Evolutionary conservation across 1,140 invertebrate genomes (phyloP).

Genomic region (Ostrea edulis): DNA sequence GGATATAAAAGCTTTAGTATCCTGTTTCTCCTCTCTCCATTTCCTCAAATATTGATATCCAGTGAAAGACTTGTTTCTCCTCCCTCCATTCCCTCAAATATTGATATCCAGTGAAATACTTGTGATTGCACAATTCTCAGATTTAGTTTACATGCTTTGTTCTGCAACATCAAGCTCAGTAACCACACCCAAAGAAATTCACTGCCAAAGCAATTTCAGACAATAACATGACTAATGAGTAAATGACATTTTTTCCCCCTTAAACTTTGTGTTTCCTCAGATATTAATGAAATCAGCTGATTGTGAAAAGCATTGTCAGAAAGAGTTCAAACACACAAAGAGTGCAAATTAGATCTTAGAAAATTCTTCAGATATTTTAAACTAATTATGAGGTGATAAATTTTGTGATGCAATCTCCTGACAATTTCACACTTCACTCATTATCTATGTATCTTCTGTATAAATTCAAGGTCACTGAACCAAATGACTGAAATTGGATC

Average conservation of each 20-base stretch:
- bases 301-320: not conserved
- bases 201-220: not conserved
- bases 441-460: not conserved
- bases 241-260: not conserved
- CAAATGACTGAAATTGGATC: not conserved
- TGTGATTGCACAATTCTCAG: too few species aligned
- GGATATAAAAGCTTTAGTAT: too few species aligned
- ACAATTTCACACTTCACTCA: slow-evolving; percentile 30
- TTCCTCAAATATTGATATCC: too few species aligned
- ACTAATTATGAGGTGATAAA: slow-evolving; percentile 21
- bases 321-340: not conserved
- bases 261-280: not conserved
- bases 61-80: too few species aligned
- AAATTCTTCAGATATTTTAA: slow-evolving; percentile 7
- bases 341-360: too few species aligned
- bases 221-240: not conserved
- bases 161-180: not conserved
- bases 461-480: not conserved
- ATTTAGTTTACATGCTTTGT: too few species aligned
- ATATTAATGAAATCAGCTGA: not conserved
- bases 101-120: too few species aligned
- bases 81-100: too few species aligned
- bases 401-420: slow-evolving; percentile 10
- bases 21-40: too few species aligned
- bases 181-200: not conserved